Evolutionary conservation across 1,140 invertebrate species (phyloP), one percentile per base, ranked within the genome.

Genomic region (Philopotamus ludificatus): DNA sequence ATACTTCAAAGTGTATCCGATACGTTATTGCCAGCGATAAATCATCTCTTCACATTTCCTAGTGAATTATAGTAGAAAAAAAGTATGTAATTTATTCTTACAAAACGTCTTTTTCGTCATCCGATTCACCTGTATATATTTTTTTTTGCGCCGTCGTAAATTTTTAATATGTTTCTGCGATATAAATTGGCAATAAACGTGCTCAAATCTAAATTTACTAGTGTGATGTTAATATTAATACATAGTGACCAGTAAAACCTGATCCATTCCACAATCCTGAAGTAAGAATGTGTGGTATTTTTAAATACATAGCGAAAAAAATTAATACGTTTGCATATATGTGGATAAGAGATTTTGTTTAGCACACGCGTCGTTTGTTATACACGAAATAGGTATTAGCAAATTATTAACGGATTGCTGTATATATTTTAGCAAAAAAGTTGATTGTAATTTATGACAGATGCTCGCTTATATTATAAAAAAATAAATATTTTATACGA

Each of bases 141-240:
- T n/a, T n/a, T n/a, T n/a, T 15, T 15, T 7, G 8, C 15, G 15
- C 8, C 8, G 15, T 47, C 44, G 44, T 47, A 47, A 47, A 47
- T 47, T 47, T 47, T n/a, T n/a, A 12, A 47, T 15, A 16, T 7
- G 44, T 20, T 12, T 34, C 28, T n/a, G 12, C 12, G 18, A 12
- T 47, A 20, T 47, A 47, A 47, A 47, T 47, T 47, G 44, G 18
- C 18, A 7, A 47, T 47, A 47, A 47, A 47, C 44, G 18, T 3
- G 44, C 18, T 47, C 15, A 20, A 20, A 47, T 47, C 44, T 9
- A 47, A 47, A 7, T 47, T 47, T 47, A 47, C 4, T 16, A 47
- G 44, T 12, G 18, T 47, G 44, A 47, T 47, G 44, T 47, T 47
- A n/a, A n/a, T n/a, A n/a, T 47, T 16, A 47, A 9, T 47, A 16